Evolutionary conservation across 2,888 invertebrate species (phyloP), one percentile per base, ranked within the genome.

Genomic region (Chloroclystis v-ata): DNA sequence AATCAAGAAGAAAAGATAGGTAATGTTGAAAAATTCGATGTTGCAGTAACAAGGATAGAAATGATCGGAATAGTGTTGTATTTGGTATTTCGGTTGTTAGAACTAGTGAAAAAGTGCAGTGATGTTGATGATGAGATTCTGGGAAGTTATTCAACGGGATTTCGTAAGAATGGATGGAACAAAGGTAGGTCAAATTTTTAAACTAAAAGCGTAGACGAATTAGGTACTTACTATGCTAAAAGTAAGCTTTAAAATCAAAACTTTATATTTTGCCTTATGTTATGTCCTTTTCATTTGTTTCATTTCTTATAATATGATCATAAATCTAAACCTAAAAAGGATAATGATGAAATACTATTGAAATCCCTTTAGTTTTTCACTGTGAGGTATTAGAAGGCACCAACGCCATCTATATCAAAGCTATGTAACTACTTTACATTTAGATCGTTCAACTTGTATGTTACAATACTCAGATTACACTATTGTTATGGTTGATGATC

Each of bases 61-160:
- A 86, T 86, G 85, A 82, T 85, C 43, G 83, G 65, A 14, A 56
- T 82, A 48, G 69, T 82, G 63, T 63, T 82, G 69, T 83, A 68
- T 58, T 64, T 84, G 43, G 58, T 81, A 48, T 69, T 72, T 2
- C 78, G 76, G 66, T 59, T 85, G 48, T 67, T 81, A 50, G 72
- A 81, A 52, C 54, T 78, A 32, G 63, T 69, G 59, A 67, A 54
- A 67, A 61, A 54, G 41, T 53, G 44, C 11, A 7, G 39, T 26
- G 28, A 44, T 41, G 37, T 43, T 28, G 29, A 16, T 8, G 30
- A 33, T 41, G 26, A 11, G 7, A 3, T 7, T 35, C 10, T 11
- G 29, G 28, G 11, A 12, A 28, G 11, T 26, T 38, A 14, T 25
- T 13, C 30, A 38, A 46, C 20, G 35, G 10, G 40, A 26, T 26